Conservation (phyloP, 1,140 invertebrate species). For the Listronotus bonariensis region DNA sequence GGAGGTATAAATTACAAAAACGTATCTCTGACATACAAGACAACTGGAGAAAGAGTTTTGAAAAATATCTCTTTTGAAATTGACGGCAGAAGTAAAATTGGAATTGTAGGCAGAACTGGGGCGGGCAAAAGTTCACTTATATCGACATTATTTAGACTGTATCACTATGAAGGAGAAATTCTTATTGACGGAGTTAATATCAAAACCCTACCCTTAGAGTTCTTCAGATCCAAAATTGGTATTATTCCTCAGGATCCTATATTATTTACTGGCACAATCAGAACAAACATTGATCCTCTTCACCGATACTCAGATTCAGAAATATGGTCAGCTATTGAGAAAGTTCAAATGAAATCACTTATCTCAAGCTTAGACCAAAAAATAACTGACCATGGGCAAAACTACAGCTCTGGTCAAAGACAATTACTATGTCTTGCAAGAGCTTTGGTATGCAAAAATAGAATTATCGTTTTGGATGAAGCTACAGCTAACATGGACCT, state of each 20-base stretch:
- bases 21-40: no score
- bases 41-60: no score
- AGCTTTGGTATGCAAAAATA: constrained; percentile 86
- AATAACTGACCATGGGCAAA: constrained; percentile 84
- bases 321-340: constrained; percentile 80
- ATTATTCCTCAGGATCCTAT: constrained; percentile 88
- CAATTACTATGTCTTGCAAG: constrained; percentile 87
- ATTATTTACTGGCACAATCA: constrained; percentile 81
- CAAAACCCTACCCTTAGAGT: constrained; percentile 64
- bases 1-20: no score
- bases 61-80: no score
- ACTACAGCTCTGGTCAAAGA: constrained; percentile 78
- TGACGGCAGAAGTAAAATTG: no score
- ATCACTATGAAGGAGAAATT: constrained; percentile 63
- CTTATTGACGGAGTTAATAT: constrained; percentile 69
- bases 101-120: no score
- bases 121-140: no score
- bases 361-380: constrained; percentile 72
- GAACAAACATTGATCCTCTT: constrained; percentile 87
- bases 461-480: constrained; percentile 88
- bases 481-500: constrained; percentile 64
- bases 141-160: constrained; percentile 61
- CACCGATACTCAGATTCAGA: constrained; percentile 73
- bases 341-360: constrained; percentile 67
- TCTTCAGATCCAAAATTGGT: constrained; percentile 73